Base-by-base conservation (phyloP, 2,113 vertebrate species). In the Paramisgurnus dabryanus region DNA sequence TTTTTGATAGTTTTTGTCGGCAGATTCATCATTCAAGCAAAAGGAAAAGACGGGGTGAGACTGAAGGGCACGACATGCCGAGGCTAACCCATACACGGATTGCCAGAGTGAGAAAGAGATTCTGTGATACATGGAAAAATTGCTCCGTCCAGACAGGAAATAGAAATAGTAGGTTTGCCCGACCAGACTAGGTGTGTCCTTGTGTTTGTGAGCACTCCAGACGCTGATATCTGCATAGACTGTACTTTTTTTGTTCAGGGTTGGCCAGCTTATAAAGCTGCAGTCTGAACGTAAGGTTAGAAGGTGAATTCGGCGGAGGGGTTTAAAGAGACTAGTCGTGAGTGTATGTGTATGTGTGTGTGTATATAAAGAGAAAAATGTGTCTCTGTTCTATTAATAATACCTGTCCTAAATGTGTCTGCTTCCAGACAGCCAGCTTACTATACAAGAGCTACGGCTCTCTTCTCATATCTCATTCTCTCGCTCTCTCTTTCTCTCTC, bases 391-490 rank as follows among this genome's bases (percentile, higher is more conserved):
- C 72, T 89, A 86, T 87, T 82, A 86, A 72, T 86, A 86, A 81
- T 76, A 63, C 83, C 82, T 79, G 75, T 85, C 89, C 86, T 87
- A 86, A 90, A 92, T 91, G 84, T 91, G 89, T 91, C 88, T 83
- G 86, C 67, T 86, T 83, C 69, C 85, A 80, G 87, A 86, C 84
- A 86, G 84, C 87, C 84, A 77, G 82, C 81, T 85, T 84, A 78
- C 80, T 41, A 34, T 79, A 79, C 75, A 65, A 71, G 64, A 83
- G 87, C 84, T 86, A 53, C 58, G 70, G 68, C 84, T 41, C 84
- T 80, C 73, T 68, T 68, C 70, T 71, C 84, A 12, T 39, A 71
- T 79, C 22, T 7, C 61, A 71, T 78, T 61, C 34, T 27, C 61
- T 34, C 47, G 39, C 50, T 49, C 55, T 39, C 70, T 34, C 45